A percentile compares a stretch with the other conserved stretches of the same genome.
Evolutionary conservation across 2,113 vertebrate species (phyloP).

Genomic region (Vicugna pacos): DNA sequence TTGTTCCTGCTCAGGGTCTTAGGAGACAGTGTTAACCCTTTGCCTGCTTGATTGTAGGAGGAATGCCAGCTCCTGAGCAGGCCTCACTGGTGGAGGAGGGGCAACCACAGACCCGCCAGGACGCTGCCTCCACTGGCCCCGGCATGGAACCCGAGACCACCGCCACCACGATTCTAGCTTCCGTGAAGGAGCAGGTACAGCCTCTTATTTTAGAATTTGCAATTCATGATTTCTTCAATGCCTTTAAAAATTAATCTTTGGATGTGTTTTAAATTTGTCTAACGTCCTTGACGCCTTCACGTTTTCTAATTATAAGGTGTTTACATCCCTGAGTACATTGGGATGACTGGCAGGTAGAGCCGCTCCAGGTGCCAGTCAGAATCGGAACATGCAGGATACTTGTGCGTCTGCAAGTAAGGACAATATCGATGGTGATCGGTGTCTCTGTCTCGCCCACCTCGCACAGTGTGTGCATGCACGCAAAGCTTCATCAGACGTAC

Average conservation of each 20-base stretch:
- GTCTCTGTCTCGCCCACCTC: conserved; percentile 77
- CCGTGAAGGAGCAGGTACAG: conserved; percentile 98
- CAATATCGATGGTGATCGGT: conserved; percentile 77
- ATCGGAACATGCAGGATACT: conserved; percentile 78
- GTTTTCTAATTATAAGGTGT: conserved; percentile 77
- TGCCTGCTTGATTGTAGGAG: conserved; percentile 86
- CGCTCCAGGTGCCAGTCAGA: conserved; percentile 67
- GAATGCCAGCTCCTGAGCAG: conserved; percentile 97
- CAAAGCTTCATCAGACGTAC: conserved; percentile 62
- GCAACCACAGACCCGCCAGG: conserved; percentile 89
- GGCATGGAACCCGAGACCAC: conserved; percentile 94
- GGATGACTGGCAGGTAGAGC: conserved; percentile 82
- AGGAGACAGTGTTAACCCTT: conserved; percentile 72
- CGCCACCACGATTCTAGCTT: conserved; percentile 97
- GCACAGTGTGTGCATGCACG: conserved; percentile 76
- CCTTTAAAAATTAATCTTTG: conserved; percentile 78
- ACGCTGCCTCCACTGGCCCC: conserved; percentile 87
- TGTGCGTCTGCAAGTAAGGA: conserved; percentile 80
- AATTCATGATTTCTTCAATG: conserved; percentile 73
- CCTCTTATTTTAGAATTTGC: conserved; percentile 38
- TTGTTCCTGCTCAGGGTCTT: background rate
- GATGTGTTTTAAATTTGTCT: conserved; percentile 75
- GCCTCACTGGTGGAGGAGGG: conserved; percentile 94
- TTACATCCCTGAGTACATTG: conserved; percentile 67
- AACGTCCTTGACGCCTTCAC: conserved; percentile 82